Evolutionary conservation across 2,113 vertebrate genomes (phyloP).

Genomic region (Dicentrarchus labrax): DNA sequence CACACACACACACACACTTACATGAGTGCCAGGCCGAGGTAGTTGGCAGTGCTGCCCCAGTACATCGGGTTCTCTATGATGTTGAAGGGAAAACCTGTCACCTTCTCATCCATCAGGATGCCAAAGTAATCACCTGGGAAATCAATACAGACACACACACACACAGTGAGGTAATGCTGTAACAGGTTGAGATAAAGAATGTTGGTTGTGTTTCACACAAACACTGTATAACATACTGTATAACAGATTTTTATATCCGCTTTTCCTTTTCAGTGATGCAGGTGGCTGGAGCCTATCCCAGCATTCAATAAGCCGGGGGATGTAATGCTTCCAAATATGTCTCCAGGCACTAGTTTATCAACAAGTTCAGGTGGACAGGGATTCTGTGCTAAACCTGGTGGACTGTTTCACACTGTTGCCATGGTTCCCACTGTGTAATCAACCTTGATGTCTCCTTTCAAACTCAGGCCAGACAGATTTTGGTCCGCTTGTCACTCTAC

Average conservation of each 20-base stretch:
- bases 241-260: not conserved
- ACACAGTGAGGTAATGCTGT: not conserved
- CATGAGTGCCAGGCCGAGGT: slow-evolving; percentile 95
- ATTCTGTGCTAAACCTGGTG: not conserved
- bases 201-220: not conserved
- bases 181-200: not conserved
- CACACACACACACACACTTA: slow-evolving; percentile 86
- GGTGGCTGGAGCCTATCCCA: not conserved
- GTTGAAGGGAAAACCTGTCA: slow-evolving; percentile 93
- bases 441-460: not conserved
- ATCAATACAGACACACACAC: slow-evolving; percentile 12
- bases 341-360: not conserved
- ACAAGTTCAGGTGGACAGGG: not conserved
- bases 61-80: slow-evolving; percentile 96
- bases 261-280: not conserved
- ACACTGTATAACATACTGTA: not conserved
- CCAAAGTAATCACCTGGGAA: slow-evolving; percentile 95
- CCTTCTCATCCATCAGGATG: slow-evolving; percentile 93
- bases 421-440: slow-evolving; percentile 5
- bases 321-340: not conserved
- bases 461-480: slow-evolving; percentile 9
- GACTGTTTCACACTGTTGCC: not conserved
- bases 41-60: slow-evolving; percentile 94
- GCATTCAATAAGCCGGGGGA: not conserved
- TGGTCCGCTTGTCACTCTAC: not conserved